Conservation (phyloP, 1,140 invertebrate genomes). For the Drosophila sulfurigaster region DNA sequence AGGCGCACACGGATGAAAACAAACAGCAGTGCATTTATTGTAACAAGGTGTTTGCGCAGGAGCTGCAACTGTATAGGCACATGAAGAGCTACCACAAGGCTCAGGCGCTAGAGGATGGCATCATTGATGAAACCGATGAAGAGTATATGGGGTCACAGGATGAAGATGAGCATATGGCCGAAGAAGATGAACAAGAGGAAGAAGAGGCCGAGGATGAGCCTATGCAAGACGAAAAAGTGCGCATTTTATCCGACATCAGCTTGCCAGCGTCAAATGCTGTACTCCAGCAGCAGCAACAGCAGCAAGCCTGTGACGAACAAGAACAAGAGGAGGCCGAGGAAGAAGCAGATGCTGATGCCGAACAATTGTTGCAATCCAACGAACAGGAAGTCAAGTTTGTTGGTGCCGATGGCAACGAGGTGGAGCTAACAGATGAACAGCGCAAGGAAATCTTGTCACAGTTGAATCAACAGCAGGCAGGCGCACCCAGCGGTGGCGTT, state of each 20-base stretch:
- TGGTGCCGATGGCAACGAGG: constrained; percentile 79
- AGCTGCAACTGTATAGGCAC: constrained; percentile 89
- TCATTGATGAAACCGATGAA: constrained; percentile 88
- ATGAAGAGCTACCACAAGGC: constrained; percentile 88
- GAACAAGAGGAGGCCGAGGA: constrained; percentile 83
- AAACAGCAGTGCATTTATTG: constrained; percentile 89
- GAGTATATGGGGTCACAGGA: constrained; percentile 84
- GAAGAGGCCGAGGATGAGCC: constrained; percentile 45
- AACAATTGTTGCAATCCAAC: constrained; percentile 38
- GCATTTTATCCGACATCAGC: constrained; percentile 86
- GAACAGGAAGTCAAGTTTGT: constrained; percentile 79
- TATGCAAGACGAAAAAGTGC: constrained; percentile 83
- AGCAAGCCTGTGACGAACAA: constrained; percentile 67
- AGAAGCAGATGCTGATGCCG: constrained; percentile 57
- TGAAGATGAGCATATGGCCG: constrained; percentile 70
- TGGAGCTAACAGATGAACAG: constrained; percentile 80
- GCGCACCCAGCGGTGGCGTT: constrained; percentile 73
- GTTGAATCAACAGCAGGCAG: constrained; percentile 78
- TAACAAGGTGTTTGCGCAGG: constrained; percentile 88
- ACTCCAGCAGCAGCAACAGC: constrained; percentile 45
- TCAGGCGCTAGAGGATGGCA: constrained; percentile 87
- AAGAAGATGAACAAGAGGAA: constrained; percentile 65
- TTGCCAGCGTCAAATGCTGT: constrained; percentile 75
- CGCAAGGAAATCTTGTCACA: constrained; percentile 83
- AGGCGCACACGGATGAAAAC: constrained; percentile 84